Evolutionary conservation across 1,140 invertebrate genomes (phyloP), one percentile per base, ranked within the genome.

Genomic region (Anoplolepis gracilipes): DNA sequence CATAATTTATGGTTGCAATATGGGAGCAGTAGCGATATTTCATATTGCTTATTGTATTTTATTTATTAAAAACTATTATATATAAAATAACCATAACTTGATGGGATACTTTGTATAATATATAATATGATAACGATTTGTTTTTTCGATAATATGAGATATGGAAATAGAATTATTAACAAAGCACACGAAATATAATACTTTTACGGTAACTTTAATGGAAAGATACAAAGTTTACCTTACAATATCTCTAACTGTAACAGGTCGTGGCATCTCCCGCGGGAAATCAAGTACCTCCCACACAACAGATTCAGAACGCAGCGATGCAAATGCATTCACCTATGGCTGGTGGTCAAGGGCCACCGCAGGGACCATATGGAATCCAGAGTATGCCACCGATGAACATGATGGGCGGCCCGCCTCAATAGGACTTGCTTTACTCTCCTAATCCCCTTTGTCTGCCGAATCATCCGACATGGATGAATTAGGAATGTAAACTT

Each of bases 221-320:
- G 7, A 33, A 36, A 8, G 4, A 7, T 57, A 46, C 30, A 7
- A 42, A 79, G 25, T 53, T 28, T 33, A 16, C 30, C 11, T 49
- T 49, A 49, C 16, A 5, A 65, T 84, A 81, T 62, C n/a, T n/a
- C n/a, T n/a, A n/a, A n/a, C n/a, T 84, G 69, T 88, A 42, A 92
- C 92, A 96, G 92, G 93, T 94, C 57, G 94, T 92, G 53, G 92
- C 89, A 82, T 94, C 93, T 2, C 94, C 95, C 25, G 94, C 92
- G 8, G 92, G 94, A 36, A 94, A 94, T 55, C 94, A 94, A 64
- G 94, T 96, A 33, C 95, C 95, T 25, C 93, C 95, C 0, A 95
- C 95, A 25, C 95, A 94, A 33, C 96, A 92, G 92, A 96, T 95
- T 65, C 96, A 94, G 92, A 96, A 94, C 77, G 95, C 95, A 8